A percentile compares a stretch with the other conserved stretches of the same genome.
Conservation (phyloP, 2,797 vertebrate species). For the Paratrypauchen microcephalus region DNA sequence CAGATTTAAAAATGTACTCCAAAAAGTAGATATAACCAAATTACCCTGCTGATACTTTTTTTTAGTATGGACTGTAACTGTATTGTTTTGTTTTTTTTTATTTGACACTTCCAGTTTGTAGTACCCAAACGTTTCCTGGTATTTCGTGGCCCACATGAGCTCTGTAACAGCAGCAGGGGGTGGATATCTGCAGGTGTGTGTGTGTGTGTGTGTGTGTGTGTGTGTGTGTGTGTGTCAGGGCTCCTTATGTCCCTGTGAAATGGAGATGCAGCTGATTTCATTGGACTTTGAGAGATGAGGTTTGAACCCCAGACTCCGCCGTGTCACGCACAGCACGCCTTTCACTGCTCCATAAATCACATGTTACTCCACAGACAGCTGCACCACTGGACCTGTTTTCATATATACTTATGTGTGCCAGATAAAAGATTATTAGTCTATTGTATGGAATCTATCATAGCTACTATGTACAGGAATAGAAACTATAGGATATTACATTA, state of each 20-base stretch:
- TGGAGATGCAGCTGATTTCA: constrained; percentile 43
- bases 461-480: not conserved
- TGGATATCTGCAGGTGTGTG: constrained; percentile 57
- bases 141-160: not conserved
- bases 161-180: constrained; percentile 30
- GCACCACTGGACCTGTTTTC: constrained; percentile 5
- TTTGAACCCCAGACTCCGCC: constrained; percentile 17
- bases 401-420: constrained; percentile 25
- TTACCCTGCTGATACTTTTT: not conserved
- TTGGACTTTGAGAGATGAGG: constrained; percentile 21
- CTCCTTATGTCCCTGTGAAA: constrained; percentile 41
- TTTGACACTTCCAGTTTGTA: not conserved
- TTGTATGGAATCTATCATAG: constrained; percentile 15
- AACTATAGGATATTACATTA: not conserved
- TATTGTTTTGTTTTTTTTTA: not conserved
- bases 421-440: constrained; percentile 37
- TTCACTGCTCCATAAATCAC: constrained; percentile 44
- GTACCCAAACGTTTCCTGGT: not conserved
- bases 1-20: no score
- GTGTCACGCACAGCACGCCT: constrained; percentile 25
- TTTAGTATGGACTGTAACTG: not conserved
- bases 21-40: no score
- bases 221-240: constrained; percentile 53
- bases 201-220: constrained; percentile 57
- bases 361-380: constrained; percentile 16